Evolutionary conservation across 2,113 vertebrate species (phyloP), one percentile per base, ranked within the genome.

Genomic region (Orcinus orca): DNA sequence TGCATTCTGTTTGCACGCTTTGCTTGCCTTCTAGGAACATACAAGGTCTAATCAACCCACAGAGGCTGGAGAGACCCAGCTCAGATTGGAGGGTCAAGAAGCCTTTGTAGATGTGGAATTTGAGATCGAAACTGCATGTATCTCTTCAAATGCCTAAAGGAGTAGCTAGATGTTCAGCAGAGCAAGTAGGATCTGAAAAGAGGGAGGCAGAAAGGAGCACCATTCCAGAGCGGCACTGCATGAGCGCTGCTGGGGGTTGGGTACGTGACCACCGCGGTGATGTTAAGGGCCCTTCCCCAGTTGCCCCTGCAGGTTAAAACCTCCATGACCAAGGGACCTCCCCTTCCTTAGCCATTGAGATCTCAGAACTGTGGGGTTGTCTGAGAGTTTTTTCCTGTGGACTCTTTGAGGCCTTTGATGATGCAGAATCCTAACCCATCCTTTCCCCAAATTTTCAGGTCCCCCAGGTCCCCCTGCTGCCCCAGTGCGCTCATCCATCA

Each of bases 21-120:
- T 79, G 31, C 67, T 65, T 70, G 33, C 70, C 71, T 84, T 92
- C 12, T 70, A 87, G 67, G 47, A 83, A 93, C 31, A 9, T 10
- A 8, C 6, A 14, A 15, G 4, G 2, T 93, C 83, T 92, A 85
- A 88, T 10, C 58, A 80, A 21, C 70, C 50, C 36, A 3, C 13
- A 14, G 74, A 83, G 68, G 20, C 12, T 63, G 8, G 29, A n/a
- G 41, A 93, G 44, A 65, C 6, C 26, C 17, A 14, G 9, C 10
- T 82, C 20, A 25, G 21, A 23, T 33, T 70, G 17, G 33, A 93
- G 9, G 8, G 44, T 82, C 17, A 71, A 53, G 38, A 26, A 38
- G n/a, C 10, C n/a, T 73, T 73, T 41, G 44, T 0, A 38, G 79
- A 77, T 3, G 18, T 50, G n/a, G 31, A 38, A 38, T 63, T 38